These are phyloP conservation scores for Calliopum simillimum DNA, from an alignment of 2,888 invertebrate species.

Conservation along the genomic window DNA sequence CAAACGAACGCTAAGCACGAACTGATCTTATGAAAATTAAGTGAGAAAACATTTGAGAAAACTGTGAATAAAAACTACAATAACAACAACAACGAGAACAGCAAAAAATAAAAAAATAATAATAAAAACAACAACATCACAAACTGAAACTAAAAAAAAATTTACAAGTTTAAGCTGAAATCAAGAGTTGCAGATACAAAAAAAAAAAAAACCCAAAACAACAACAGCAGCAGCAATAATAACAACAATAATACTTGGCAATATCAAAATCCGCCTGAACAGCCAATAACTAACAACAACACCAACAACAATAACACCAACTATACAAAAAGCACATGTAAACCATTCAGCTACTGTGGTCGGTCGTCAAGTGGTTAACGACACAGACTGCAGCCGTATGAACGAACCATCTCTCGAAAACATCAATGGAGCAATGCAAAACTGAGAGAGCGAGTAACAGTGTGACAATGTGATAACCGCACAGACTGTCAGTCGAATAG, in stretches of 20 bases:
- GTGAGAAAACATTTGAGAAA: conserved; percentile 36
- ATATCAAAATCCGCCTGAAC: not conserved
- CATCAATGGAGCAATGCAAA: not conserved
- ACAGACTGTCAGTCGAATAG: not conserved
- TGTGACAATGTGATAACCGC: not conserved
- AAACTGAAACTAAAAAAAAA: conserved; percentile 13
- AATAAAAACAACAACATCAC: conserved; percentile 17
- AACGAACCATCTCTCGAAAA: conserved; percentile 28
- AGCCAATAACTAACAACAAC: conserved; percentile 13
- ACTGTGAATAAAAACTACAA: conserved; percentile 8
- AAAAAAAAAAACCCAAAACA: conserved; percentile 41
- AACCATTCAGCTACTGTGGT: conserved; percentile 29
- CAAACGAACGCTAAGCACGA: conserved; percentile 57
- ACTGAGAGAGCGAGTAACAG: not conserved
- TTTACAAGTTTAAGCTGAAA: conserved; percentile 28
- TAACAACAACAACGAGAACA: not conserved
- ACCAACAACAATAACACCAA: conserved; percentile 20
- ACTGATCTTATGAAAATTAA: conserved; percentile 56
- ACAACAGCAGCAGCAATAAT: conserved; percentile 10
- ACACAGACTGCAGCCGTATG: not conserved
- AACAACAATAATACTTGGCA: conserved; percentile 38
- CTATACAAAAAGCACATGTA: conserved; percentile 27
- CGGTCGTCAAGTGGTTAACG: not conserved
- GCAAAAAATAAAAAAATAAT: conserved; percentile 17
- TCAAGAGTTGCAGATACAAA: conserved; percentile 35